Conservation (phyloP, 2,797 vertebrate species). For the Periparus ater region DNA sequence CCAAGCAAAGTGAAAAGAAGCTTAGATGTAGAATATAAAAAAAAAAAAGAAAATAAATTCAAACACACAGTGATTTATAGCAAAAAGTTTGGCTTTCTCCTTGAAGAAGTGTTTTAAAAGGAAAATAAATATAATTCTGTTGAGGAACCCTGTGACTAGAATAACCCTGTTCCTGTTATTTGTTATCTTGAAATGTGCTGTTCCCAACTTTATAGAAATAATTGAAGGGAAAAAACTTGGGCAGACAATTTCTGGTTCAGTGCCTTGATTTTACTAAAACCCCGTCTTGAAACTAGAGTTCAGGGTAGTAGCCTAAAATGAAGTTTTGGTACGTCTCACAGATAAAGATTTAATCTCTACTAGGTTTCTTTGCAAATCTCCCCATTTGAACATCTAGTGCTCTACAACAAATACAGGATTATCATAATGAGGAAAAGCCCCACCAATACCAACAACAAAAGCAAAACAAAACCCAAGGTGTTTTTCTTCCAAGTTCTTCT, state of each 20-base stretch:
- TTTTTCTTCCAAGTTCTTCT: background rate
- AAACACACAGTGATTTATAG: background rate
- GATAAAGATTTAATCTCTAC: background rate
- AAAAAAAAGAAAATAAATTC: background rate
- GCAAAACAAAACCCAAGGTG: background rate
- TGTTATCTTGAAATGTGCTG: background rate
- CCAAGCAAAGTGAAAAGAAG: background rate
- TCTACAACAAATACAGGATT: background rate
- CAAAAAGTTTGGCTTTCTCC: background rate
- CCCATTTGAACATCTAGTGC: accelerated
- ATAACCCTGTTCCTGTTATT: background rate
- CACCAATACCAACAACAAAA: background rate
- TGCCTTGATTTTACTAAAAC: background rate
- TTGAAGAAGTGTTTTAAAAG: background rate
- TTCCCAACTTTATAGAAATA: background rate
- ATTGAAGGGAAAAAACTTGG: background rate
- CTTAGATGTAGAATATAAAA: background rate
- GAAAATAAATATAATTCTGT: background rate
- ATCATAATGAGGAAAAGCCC: background rate
- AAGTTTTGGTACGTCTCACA: background rate
- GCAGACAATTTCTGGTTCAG: background rate
- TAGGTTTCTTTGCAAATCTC: background rate
- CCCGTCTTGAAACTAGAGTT: background rate
- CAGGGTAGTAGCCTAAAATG: background rate
- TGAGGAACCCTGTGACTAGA: background rate